Evolutionary conservation across 2,888 invertebrate species (phyloP), one percentile per base, ranked within the genome.

Genomic region (Clistopyga incitator): DNA sequence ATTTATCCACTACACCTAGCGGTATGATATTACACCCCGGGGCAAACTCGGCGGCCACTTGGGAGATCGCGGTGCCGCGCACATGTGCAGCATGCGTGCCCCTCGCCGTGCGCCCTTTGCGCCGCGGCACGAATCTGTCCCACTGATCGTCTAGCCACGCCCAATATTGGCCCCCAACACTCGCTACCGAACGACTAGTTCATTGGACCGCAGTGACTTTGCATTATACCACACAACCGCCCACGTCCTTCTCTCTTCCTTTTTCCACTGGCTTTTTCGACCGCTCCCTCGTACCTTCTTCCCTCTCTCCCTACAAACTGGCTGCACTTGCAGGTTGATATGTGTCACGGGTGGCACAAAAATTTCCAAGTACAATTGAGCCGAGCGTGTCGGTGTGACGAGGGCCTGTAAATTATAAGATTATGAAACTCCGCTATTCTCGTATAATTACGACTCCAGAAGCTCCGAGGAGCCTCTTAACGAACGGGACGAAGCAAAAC

Each of bases 1-100:
- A 92, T 92, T 92, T 92, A 91, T 92, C 91, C 92, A 92, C 47
- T 67, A 67, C 47, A 67, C 90, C 89, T 89, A 90, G 92, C 90
- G 91, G 92, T 92, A 92, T 92, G 92, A 92, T 92, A 92, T 92
- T 92, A 92, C 91, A 92, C 91, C 92, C 92, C 89, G 91, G 88
- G 91, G 92, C 92, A 89, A 88, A 90, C 90, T 90, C 88, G 87
- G 88, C 86, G 81, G 84, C 84, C 81, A 81, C 81, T 81, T 81
- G 71, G 77, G 23, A 75, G 61, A 72, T 72, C 75, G 52, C 29
- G 50, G 77, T 34, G 61, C 78, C 77, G 79, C 82, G 68, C 76
- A 76, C 56, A 59, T 72, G 56, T 76, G 45, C 59, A 75, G 45
- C 59, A 75, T 82, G 38, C 45, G 45, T 74, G 59, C 25, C 20